Base-by-base conservation (phyloP, 1,140 invertebrate genomes). In the Diabrotica undecimpunctata region DNA sequence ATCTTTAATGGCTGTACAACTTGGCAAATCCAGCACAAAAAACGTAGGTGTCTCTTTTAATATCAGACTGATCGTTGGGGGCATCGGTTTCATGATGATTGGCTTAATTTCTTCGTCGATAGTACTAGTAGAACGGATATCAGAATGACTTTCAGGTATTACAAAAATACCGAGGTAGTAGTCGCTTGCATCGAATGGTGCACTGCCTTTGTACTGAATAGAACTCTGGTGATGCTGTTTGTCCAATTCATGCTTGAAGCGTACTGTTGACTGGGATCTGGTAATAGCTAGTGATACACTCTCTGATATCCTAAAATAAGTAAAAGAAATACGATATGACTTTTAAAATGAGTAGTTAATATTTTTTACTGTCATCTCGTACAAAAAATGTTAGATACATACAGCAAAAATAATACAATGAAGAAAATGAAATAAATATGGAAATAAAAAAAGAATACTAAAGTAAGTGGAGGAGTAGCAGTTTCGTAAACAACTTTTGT, bases 31-130 rank as follows among this genome's bases (percentile, higher is more conserved):
- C 65, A 88, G 87, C 3, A 90, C 68, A 56, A 87, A 84, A 35
- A 81, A 73, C 0, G 88, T 88, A 41, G 85, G 82, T 0, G 88
- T 90, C 78, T 90, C 89, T 54, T 78, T 83, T 0, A 92, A 75
- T 1, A 80, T 79, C 6, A 91, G 77, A 60, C 81, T 86, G 51
- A 90, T 82, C 67, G 81, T 81, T 25, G 81, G 72, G 7, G 83
- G 82, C 12, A 72, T 57, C 51, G 67, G 69, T 25, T 58, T 41
- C 62, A 70, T 68, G 51, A 8, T 41, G 5, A n/a, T 12, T 36
- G 35, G n/a, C 6, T 25, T 54, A n/a, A 35, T 8, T 7, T 54
- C 61, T 38, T 62, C 53, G 14, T 38, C 39, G 6, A 41, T 25
- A 10, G 12, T 11, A 54, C 14, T 9, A 37, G 8, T 38, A 38